A percentile compares a stretch with the other conserved stretches of the same genome.
Conservation (phyloP, 2,113 vertebrate genomes). For the Poecilia latipinna region DNA sequence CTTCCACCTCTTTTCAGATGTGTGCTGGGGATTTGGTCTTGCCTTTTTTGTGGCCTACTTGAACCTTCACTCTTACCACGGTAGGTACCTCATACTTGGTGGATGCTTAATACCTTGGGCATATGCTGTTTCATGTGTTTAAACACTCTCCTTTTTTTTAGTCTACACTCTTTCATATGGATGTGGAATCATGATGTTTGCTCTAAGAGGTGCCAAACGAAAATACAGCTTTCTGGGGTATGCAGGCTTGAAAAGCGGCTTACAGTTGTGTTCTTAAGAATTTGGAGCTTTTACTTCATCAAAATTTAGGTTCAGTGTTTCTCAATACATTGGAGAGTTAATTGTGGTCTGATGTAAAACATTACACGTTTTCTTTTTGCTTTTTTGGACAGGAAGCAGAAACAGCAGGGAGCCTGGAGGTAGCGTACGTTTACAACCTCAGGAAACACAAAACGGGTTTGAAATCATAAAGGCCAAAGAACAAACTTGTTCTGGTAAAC, state of each 20-base stretch:
- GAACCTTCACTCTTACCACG: conserved; percentile 54
- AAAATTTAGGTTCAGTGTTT: neutral
- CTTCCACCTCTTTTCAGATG: conserved; percentile 53
- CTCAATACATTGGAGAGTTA: neutral
- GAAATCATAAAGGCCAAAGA: neutral
- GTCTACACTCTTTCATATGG: conserved; percentile 74
- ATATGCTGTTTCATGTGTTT: neutral
- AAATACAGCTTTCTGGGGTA: conserved; percentile 69
- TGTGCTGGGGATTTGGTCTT: conserved; percentile 60
- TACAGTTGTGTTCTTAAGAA: neutral
- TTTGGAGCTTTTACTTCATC: neutral
- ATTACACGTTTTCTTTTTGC: neutral
- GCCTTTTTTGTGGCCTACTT: conserved; percentile 61
- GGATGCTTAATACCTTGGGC: neutral
- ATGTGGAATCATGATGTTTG: conserved; percentile 66
- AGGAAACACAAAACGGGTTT: neutral
- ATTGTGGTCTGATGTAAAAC: neutral
- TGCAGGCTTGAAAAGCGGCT: neutral
- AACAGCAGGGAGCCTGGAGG: neutral
- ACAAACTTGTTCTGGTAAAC: conserved; percentile 4
- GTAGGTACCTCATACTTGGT: conserved; percentile 41
- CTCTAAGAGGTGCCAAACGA: conserved; percentile 61
- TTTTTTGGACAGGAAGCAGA: conserved; percentile 43
- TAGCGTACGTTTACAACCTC: conserved; percentile 7
- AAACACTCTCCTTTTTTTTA: conserved; percentile 35